Base-by-base conservation (phyloP, 2,888 invertebrate species). In the Melipona bicolor region DNA sequence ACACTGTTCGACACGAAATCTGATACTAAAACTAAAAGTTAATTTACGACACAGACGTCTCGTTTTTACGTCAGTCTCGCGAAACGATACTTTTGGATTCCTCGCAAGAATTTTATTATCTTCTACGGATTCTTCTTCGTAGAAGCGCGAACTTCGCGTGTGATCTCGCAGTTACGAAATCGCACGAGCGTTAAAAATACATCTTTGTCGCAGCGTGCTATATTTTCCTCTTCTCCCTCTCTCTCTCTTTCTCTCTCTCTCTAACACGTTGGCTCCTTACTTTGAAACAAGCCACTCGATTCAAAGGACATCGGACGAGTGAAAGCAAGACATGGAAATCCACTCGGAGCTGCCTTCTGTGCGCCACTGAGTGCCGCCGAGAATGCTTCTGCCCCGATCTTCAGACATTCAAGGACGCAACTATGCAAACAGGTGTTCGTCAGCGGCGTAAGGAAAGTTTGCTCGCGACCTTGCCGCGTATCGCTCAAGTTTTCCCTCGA, bases 241-340 rank as follows among this genome's bases (percentile, higher is more conserved):
- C 32, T 15, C 52, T 21, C 27, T 49, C 9, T 21, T 21, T 27
- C 36, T 56, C n/a, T 56, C n/a, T 56, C 36, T 11, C 24, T 62
- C 24, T 43, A 13, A 27, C 13, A 6, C 24, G 24, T 36, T 3
- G 15, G 19, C 21, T 65, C 54, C 54, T 73, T 62, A 5, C 77
- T 67, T 59, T 36, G 74, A 73, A 61, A 84, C 77, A 79, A 72
- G 82, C 86, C 73, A 84, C 80, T 84, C 86, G 86, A 82, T 86
- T 86, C 72, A 84, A 82, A 85, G 81, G 81, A 84, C 86, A 80
- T 84, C 80, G 32, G 65, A 32, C 68, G 68, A 77, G 87, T 83
- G 81, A 81, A 85, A 81, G 87, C 79, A 72, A 83, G 87, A 88
- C 87, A 88, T 88, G 87, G 85, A 88, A 88, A 88, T 88, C 87